These are phyloP conservation scores for Dicaeum eximium DNA, from an alignment of 2,113 vertebrate species.

Conservation along the genomic window DNA sequence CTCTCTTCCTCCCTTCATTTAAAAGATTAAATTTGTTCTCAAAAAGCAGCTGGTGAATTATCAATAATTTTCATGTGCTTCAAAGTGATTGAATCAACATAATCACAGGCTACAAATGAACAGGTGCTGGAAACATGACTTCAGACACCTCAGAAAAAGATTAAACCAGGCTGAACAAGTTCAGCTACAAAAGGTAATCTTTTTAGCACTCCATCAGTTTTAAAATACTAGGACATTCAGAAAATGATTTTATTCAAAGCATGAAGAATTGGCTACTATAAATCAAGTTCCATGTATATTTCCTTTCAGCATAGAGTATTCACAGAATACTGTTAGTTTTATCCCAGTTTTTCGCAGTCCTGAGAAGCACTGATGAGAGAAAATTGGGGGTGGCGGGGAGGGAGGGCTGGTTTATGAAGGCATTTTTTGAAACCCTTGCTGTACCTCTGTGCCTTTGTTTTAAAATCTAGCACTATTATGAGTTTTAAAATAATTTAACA, in stretches of 20 bases:
- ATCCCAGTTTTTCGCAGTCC: neutral
- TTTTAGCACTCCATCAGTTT: neutral
- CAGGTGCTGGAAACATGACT: neutral
- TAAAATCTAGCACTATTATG: neutral
- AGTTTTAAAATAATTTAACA: neutral
- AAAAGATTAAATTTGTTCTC: neutral
- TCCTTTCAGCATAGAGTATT: neutral
- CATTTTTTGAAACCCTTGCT: neutral
- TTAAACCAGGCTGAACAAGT: neutral
- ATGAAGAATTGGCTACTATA: neutral
- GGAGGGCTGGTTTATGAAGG: neutral
- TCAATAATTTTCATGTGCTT: neutral
- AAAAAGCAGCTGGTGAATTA: constrained; percentile 41
- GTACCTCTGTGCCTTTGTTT: neutral
- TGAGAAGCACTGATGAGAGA: neutral
- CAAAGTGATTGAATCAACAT: constrained; percentile 14
- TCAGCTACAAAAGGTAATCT: neutral
- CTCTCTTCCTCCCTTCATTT: neutral
- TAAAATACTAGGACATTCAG: neutral
- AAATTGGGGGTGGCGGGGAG: neutral
- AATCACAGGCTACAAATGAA: constrained; percentile 1
- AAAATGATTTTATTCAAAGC: neutral
- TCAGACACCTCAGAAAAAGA: neutral
- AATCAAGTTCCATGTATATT: neutral
- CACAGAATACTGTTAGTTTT: neutral